Base-by-base conservation (phyloP, 2,888 invertebrate species). In the Drosophila antonietae region DNA sequence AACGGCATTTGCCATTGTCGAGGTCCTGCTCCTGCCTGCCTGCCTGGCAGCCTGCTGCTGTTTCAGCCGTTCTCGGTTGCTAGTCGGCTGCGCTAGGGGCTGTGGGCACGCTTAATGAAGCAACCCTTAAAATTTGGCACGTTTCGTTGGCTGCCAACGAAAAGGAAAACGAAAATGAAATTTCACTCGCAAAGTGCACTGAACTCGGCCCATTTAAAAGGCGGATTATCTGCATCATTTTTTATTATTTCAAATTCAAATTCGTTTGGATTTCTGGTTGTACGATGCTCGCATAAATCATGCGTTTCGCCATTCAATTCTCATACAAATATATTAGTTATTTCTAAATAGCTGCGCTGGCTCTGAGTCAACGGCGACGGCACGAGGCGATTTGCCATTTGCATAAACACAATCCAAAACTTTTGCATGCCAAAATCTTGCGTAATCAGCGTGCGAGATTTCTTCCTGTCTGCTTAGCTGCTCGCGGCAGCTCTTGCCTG, bases 71-170 rank as follows among this genome's bases (percentile, higher is more conserved):
- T 37, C 37, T 35, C 23, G 52, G 12, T 39, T n/a, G 43, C 49
- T 4, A 33, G 41, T 23, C 33, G 52, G 9, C 20, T 20, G 20
- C 33, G 61, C 41, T 31, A 53, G 49, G 49, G 53, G 46, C 62
- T 60, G 70, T 56, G 73, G 75, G 78, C 66, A 64, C 70, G 83
- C 74, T 75, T 86, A 86, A 88, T 88, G 87, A 88, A 88, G 87
- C 87, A 86, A 87, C 88, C 87, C 88, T 80, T 87, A 87, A 84
- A 86, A 77, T 81, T 86, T 86, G 86, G 86, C 87, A 87, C 86
- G 88, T 81, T 82, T 81, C 81, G 75, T 69, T 75, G 69, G 74
- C 69, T 68, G 72, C 74, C 73, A 68, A 73, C 80, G 73, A 67
- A 71, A 71, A 69, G 73, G 75, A 75, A 67, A 83, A 83, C 67